A percentile compares a stretch with the other conserved stretches of the same genome.
Evolutionary conservation across 1,140 invertebrate species (phyloP).

Genomic region (Drosophila virilis): DNA sequence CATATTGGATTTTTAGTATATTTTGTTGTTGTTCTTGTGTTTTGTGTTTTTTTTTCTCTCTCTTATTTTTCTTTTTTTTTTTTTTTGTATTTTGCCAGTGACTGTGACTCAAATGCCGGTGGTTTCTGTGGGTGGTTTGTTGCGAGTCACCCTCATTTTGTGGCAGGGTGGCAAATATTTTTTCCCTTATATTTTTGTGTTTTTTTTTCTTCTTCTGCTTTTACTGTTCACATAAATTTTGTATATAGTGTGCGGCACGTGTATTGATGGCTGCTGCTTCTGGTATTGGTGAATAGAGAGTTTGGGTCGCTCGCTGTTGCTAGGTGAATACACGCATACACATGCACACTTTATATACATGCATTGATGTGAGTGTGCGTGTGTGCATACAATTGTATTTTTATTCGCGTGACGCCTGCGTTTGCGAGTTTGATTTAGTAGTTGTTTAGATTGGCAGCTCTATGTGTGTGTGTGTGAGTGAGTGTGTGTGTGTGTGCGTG

Average conservation of each 20-base stretch:
- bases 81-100: conserved; percentile 22
- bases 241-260: conserved; percentile 56
- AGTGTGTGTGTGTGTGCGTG: conserved; percentile 5
- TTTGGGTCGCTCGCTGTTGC: conserved; percentile 29
- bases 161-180: conserved; percentile 55
- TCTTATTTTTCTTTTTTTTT: conserved; percentile 24
- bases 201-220: conserved; percentile 30
- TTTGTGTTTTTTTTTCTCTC: conserved; percentile 24
- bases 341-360: conserved; percentile 4
- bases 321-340: conserved; percentile 18
- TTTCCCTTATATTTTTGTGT: conserved; percentile 29
- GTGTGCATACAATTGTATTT: conserved; percentile 8
- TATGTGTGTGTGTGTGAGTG: neutral
- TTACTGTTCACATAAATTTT: conserved; percentile 47
- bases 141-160: conserved; percentile 66
- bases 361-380: too few species aligned
- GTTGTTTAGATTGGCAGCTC: conserved; percentile 21
- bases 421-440: conserved; percentile 52
- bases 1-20: conserved; percentile 81
- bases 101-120: conserved; percentile 69
- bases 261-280: conserved; percentile 63
- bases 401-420: conserved; percentile 42
- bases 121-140: conserved; percentile 66
- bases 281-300: conserved; percentile 48
- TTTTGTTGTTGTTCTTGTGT: conserved; percentile 45